phyloP scores from a whole-genome alignment of 2,888 invertebrate species.

The Calephelis perditalis region DNA sequence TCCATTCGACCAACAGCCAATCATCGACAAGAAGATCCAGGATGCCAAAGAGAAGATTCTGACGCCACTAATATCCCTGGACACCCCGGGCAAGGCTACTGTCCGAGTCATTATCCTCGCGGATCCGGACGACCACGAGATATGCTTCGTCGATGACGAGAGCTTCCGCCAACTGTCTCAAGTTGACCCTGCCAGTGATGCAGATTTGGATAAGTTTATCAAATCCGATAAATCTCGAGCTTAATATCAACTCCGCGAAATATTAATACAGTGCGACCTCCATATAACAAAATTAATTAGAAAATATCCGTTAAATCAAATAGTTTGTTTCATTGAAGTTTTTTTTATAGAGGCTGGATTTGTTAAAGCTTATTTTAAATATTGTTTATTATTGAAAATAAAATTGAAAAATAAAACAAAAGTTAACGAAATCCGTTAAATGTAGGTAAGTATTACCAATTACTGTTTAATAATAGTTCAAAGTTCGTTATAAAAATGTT shows the following conservation, averaged over 20 bases:
- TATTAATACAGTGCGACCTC: background rate
- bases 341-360: no score
- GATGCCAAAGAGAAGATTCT: constrained; percentile 86
- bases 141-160: constrained; percentile 98
- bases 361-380: no score
- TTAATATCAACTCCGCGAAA: constrained; percentile 26
- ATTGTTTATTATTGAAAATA: no score
- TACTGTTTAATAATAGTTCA: no score
- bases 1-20: constrained; percentile 86
- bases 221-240: constrained; percentile 80
- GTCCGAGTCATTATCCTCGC: constrained; percentile 97
- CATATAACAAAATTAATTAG: background rate
- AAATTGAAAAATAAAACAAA: no score
- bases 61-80: constrained; percentile 93
- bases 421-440: no score
- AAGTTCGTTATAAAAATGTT: no score
- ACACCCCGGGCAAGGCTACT: constrained; percentile 98
- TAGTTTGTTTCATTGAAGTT: no score
- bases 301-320: no score
- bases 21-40: constrained; percentile 85
- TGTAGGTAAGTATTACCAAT: no score
- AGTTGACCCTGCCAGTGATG: constrained; percentile 89
- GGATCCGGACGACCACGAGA: constrained; percentile 98
- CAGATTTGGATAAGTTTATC: constrained; percentile 87
- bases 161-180: constrained; percentile 92